A percentile compares a stretch with the other conserved stretches of the same genome.
phyloP scores from a whole-genome alignment of 2,888 invertebrate species.

The Drosophila sordidula region DNA sequence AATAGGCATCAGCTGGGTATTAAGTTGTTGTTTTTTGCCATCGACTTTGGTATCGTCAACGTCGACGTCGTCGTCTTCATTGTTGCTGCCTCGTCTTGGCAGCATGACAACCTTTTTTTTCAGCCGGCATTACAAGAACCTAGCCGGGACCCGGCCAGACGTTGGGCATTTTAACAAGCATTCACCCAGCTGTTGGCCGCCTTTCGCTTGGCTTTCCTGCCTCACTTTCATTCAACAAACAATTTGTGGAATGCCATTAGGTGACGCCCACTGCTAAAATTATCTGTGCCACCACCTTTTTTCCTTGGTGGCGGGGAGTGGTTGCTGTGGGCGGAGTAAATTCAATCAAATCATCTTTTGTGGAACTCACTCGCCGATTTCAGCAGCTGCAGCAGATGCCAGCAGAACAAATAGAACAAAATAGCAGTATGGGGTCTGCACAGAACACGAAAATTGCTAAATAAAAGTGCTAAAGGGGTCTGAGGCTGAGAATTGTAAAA shows the following conservation, averaged over 20 bases:
- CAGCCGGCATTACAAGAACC: constrained; percentile 9
- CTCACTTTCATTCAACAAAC: constrained; percentile 65
- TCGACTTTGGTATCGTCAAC: constrained; percentile 25
- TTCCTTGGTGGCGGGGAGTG: constrained; percentile 4
- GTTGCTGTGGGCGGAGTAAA: constrained; percentile 30
- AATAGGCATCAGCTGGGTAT: constrained; percentile 81
- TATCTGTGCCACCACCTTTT: constrained; percentile 60
- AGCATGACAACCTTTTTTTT: constrained; percentile 77
- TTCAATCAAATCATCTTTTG: constrained; percentile 79
- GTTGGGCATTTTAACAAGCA: constrained; percentile 67
- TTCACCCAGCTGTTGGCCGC: constrained; percentile 42
- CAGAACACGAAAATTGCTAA: constrained; percentile 34
- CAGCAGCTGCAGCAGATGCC: constrained; percentile 9
- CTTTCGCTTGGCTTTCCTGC: constrained; percentile 35
- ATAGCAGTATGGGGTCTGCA: constrained; percentile 42
- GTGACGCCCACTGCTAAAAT: constrained; percentile 76
- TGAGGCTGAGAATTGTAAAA: too few species aligned
- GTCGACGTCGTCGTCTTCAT: constrained; percentile 19
- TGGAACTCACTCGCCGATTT: constrained; percentile 35
- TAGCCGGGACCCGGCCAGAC: constrained; percentile 34
- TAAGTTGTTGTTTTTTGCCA: constrained; percentile 73
- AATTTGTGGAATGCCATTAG: constrained; percentile 81
- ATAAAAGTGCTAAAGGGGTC: constrained; percentile 23
- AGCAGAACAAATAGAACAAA: constrained; percentile 51
- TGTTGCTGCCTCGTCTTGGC: constrained; percentile 52